Evolutionary conservation across 2,113 vertebrate species (phyloP).

Genomic region (Accipiter cooperii): DNA sequence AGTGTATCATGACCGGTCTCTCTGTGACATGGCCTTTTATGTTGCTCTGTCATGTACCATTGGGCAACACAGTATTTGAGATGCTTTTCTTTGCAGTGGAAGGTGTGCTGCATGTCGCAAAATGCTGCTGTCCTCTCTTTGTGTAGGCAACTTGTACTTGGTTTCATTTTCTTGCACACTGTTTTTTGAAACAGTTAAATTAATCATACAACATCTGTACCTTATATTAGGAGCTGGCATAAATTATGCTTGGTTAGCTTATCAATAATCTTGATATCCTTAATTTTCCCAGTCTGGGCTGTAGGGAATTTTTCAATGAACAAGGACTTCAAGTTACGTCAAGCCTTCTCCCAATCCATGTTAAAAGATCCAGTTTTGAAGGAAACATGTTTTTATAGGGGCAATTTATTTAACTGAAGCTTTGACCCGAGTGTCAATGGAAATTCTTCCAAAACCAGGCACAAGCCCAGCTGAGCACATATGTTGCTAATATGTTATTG

Average conservation of each 20-base stretch:
- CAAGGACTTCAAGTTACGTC: background rate
- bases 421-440: background rate
- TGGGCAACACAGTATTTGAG: accelerated
- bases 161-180: background rate
- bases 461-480: background rate
- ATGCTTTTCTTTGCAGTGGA: background rate
- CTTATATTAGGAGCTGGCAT: background rate
- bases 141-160: background rate
- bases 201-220: background rate
- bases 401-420: background rate
- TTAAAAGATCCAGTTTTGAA: background rate
- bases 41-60: background rate
- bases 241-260: background rate
- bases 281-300: background rate
- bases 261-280: background rate
- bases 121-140: background rate
- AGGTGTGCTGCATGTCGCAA: accelerated
- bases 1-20: accelerated
- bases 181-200: background rate
- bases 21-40: background rate
- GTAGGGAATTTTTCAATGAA: background rate
- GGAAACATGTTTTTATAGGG: background rate
- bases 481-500: background rate
- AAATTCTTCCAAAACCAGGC: background rate
- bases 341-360: background rate